Base-by-base conservation (phyloP, 2,797 vertebrate species). In the Argyrosomus regius region DNA sequence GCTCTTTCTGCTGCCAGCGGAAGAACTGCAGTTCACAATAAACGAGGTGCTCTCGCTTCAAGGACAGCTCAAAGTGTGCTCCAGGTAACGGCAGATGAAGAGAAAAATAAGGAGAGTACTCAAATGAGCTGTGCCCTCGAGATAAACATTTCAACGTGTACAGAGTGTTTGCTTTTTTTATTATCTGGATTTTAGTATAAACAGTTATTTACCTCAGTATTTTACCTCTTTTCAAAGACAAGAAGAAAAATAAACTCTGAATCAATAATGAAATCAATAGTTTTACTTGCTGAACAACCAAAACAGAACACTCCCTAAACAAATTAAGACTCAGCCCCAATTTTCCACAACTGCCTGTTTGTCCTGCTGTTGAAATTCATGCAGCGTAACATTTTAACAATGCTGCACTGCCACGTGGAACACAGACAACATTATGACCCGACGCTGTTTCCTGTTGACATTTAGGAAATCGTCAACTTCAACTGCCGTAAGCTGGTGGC, bases 401-500 rank as follows among this genome's bases (percentile, higher is more conserved):
- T 22, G 18, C 2, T 43, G 22, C 64, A 31, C 26, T 20, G 39
- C 43, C 43, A 17, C n/a, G 6, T 41, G 31, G 18, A 54, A 28
- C 43, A 24, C 20, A 45, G 43, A 24, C 7, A 58, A 28, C 4
- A 1, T 66, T 28, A n/a, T 18, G 31, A 65, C 14, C 6, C 3
- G 8, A 11, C 6, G 10, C 5, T 45, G 12, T 69, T 28, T 62
- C 18, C 28, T 35, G 43, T 78, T 26, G 12, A 41, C 56, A 11
- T 75, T 54, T 63, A 98, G 97, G 97, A 98, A 94, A 98, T 98
- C 0, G 96, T 98, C 70, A 98, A 98, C 93, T 98, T 98, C 88
- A 98, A 98, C 89, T 98, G 97, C 88, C 96, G 97, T 78, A 98
- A 98, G 85, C 95, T 98, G 90, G 97, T 98, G 88, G 97, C 97